phyloP scores from a whole-genome alignment of 2,113 vertebrate species.

The Sceloporus undulatus region DNA sequence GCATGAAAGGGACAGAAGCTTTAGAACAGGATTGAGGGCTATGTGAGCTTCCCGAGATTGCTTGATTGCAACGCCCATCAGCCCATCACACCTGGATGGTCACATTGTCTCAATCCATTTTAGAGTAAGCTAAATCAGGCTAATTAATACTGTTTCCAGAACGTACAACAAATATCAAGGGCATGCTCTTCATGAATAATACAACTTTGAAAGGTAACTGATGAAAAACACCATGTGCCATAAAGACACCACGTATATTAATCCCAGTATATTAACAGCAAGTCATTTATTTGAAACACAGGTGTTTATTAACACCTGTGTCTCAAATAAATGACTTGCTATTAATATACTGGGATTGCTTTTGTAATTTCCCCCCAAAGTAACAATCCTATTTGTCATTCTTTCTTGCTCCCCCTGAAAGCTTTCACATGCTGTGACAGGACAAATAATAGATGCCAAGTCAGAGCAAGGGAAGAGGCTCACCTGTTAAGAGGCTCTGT shows the following conservation, averaged over 20 bases:
- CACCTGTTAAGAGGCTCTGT: not conserved
- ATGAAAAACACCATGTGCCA: not conserved
- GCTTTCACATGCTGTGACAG: too few species aligned
- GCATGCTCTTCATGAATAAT: not conserved
- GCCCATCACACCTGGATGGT: not conserved
- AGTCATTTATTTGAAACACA: too few species aligned
- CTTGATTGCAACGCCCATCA: too few species aligned
- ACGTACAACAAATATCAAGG: not conserved
- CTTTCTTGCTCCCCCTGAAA: too few species aligned
- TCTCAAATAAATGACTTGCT: not conserved
- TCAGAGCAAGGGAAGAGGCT: not conserved
- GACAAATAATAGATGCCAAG: not conserved
- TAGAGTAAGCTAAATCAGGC: not conserved
- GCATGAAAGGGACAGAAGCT: not conserved
- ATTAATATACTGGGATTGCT: not conserved
- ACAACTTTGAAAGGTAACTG: not conserved
- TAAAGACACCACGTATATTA: too few species aligned
- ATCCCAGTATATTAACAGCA: too few species aligned
- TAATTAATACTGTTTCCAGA: not conserved
- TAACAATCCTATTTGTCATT: not conserved
- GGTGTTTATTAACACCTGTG: not conserved
- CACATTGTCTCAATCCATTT: not conserved
- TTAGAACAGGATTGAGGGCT: not conserved
- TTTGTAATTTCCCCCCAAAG: too few species aligned
- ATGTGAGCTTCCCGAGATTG: too few species aligned